Evolutionary conservation across 1,140 invertebrate genomes (phyloP).

Genomic region (Oncopeltus fasciatus): DNA sequence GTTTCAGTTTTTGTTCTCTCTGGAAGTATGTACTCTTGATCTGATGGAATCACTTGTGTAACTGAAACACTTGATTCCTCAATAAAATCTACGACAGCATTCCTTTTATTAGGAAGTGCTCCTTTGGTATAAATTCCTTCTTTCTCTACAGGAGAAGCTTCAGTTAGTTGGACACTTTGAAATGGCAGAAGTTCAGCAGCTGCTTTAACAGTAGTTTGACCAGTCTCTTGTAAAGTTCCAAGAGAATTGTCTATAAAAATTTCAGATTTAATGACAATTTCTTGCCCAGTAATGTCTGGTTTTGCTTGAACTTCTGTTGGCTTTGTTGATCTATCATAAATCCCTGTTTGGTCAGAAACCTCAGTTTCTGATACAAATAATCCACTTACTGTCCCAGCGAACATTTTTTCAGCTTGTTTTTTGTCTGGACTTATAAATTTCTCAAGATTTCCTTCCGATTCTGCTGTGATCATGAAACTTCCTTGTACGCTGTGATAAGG

Average conservation of each 20-base stretch:
- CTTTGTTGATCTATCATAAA: constrained; percentile 22
- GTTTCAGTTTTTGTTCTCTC: constrained; percentile 14
- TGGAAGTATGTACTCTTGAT: constrained; percentile 25
- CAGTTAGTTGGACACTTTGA: constrained; percentile 22
- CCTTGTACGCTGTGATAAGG: constrained; percentile 21
- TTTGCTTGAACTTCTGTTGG: constrained; percentile 23
- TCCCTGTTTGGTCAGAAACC: constrained; percentile 24
- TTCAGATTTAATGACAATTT: constrained; percentile 24
- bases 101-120: constrained; percentile 26
- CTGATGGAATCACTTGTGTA: constrained; percentile 33
- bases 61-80: constrained; percentile 32
- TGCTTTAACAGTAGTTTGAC: constrained; percentile 15
- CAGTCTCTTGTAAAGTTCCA: constrained; percentile 12
- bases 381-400: constrained; percentile 21
- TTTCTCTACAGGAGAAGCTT: constrained; percentile 22
- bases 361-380: constrained; percentile 27
- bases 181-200: constrained; percentile 19
- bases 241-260: constrained; percentile 15
- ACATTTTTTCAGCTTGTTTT: constrained; percentile 23
- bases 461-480: constrained; percentile 19
- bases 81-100: constrained; percentile 31
- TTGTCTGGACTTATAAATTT: constrained; percentile 20
- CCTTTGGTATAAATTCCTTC: constrained; percentile 26
- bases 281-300: constrained; percentile 27
- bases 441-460: constrained; percentile 20